Base-by-base conservation (phyloP, 2,797 vertebrate species). In the Tachyglossus aculeatus region DNA sequence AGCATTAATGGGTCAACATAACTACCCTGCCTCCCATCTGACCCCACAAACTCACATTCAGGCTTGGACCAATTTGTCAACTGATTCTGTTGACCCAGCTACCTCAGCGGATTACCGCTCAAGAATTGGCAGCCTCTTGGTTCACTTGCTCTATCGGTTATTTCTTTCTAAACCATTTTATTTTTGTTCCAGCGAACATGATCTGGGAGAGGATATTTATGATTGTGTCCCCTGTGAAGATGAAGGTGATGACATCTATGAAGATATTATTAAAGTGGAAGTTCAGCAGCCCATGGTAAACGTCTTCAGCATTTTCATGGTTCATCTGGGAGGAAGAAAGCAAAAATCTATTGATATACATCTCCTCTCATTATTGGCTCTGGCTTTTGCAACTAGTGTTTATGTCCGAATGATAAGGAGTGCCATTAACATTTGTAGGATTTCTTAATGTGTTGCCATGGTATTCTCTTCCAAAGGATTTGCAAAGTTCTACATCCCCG, bases 211-310 rank as follows among this genome's bases (percentile, higher is more conserved):
- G 88, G 97, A 99, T 90, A 96, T 98, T 86, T 99, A 99, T 0
- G 98, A 99, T 93, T 99, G 97, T 0, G 98, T 99, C 53, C 97
- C 98, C 0, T 98, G 98, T 13, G 98, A 99, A 22, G 97, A 98
- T 3, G 97, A 98, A 37, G 96, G 96, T 0, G 98, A 98, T 9
- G 98, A 98, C 84, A 98, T 99, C 92, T 99, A 99, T 0, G 98
- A 99, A 90, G 98, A 99, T 91, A 99, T 99, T 91, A 99, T 99
- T 92, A 95, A 96, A 91, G 97, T 99, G 95, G 98, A 99, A 83
- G 97, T 97, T 77, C 96, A 96, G 89, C 97, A 97, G 92, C 98
- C 97, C 88, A 98, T 97, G 97, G 98, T 99, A 85, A 96, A 52
- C 9, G 2, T 24, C 6, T 48, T 13, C 3, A 43, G 48, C 3